A percentile compares a stretch with the other conserved stretches of the same genome.
Conservation (phyloP, 2,888 invertebrate genomes). For the Aleiodes alternator region DNA sequence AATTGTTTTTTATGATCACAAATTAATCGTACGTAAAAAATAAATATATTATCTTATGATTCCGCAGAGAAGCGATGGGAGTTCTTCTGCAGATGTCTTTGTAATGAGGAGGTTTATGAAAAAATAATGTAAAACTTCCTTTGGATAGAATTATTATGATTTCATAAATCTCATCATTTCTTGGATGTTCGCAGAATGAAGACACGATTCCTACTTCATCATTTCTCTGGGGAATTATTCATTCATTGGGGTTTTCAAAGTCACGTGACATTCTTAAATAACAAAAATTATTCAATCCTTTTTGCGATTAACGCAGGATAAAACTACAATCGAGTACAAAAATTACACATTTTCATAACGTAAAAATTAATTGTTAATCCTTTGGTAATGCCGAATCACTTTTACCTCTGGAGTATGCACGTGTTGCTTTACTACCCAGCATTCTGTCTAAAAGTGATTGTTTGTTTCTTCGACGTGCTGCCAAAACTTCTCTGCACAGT, state of each 20-base stretch:
- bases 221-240: background rate
- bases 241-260: background rate
- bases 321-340: background rate
- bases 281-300: conserved; percentile 10
- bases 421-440: conserved; percentile 85
- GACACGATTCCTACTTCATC: no score
- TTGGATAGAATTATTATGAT: no score
- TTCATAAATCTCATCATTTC: no score
- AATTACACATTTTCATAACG: background rate
- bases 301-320: background rate
- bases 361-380: conserved; percentile 19
- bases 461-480: conserved; percentile 87
- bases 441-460: conserved; percentile 86
- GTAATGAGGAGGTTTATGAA: no score
- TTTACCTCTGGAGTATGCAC: conserved; percentile 89
- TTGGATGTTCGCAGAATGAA: no score
- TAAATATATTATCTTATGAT: conserved; percentile 58
- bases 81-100: no score
- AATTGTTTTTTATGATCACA: conserved; percentile 42
- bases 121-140: no score
- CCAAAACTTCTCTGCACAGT: conserved; percentile 88
- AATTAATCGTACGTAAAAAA: conserved; percentile 65
- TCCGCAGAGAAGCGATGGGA: background rate
- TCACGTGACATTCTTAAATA: conserved; percentile 41
- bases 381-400: conserved; percentile 84